Base-by-base conservation (phyloP, 2,888 invertebrate genomes). In the Empis livida region DNA sequence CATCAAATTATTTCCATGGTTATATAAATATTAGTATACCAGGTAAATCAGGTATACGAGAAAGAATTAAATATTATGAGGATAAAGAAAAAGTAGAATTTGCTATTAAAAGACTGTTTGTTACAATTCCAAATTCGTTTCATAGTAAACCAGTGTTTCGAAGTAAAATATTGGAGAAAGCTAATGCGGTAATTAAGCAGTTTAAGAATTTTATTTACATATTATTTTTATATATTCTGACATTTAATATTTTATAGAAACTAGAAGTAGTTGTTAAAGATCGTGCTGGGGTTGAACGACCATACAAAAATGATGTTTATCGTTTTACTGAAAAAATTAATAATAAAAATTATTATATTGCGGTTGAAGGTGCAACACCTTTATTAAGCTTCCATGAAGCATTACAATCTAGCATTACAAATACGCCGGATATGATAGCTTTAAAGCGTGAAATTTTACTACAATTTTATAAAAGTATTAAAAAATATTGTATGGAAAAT, bases 281-380 rank as follows among this genome's bases (percentile, higher is more conserved):
- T 39, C 60, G 67, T 8, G 67, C 65, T 32, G 67, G 67, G 0
- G 65, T 66, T 0, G 38, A 48, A 10, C 58, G 67, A 2, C 59
- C 59, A 0, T 67, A 54, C 37, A 58, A 56, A 49, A 63, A 63
- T 52, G 63, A 55, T 20, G 64, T 67, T 0, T 67, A 67, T 46
- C 56, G 57, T 15, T 51, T 64, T 4, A 58, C 30, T 0, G 41
- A 42, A n/a, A 15, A 47, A 20, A 56, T 65, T 4, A 56, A 62
- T 46, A 56, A 54, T 0, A 53, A 30, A n/a, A 45, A 20, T 4
- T 66, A 61, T 45, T 67, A 65, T 45, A 53, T 65, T 16, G 56
- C 59, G 0, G 45, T 65, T 31, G 66, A 67, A 53, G 65, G 65
- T 1, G 67, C 67, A 3, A 66, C 67, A 1, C 67, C 67, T 1